Conservation (phyloP, 2,888 invertebrate genomes). For the Philopedon plagiatum region DNA sequence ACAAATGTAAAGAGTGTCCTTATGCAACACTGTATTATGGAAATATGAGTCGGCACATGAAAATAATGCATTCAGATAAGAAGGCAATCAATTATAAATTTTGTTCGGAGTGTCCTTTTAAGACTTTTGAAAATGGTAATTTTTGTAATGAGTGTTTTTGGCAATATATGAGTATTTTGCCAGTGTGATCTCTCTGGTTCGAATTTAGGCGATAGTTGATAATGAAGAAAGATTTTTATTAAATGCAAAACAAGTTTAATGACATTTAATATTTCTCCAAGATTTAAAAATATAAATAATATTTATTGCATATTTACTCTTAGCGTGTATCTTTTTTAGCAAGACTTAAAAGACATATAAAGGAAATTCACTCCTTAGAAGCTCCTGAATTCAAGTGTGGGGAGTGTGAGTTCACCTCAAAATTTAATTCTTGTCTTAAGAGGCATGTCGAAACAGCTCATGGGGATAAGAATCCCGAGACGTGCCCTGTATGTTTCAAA, state of each 20-base stretch:
- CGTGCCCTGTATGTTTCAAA: conserved; percentile 32
- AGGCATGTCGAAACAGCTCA: conserved; percentile 36
- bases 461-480: conserved; percentile 31
- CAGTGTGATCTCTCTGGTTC: no score
- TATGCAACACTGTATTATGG: conserved; percentile 35
- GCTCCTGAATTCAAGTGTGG: conserved; percentile 36
- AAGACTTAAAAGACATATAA: conserved; percentile 37
- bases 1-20: conserved; percentile 33
- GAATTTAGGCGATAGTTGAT: no score
- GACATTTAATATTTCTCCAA: no score
- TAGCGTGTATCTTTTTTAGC: conserved; percentile 10
- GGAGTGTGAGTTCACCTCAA: conserved; percentile 32
- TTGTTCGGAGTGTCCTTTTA: conserved; percentile 30
- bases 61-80: conserved; percentile 36
- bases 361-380: conserved; percentile 34
- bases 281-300: no score
- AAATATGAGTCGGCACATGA: conserved; percentile 30
- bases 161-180: no score
- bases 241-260: no score
- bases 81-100: conserved; percentile 30
- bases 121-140: conserved; percentile 40
- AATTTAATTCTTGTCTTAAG: conserved; percentile 38
- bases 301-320: no score
- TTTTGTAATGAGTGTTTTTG: no score
- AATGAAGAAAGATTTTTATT: no score